Evolutionary conservation across 2,797 vertebrate species (phyloP).

Genomic region (Phrynocephalus guinanensis): DNA sequence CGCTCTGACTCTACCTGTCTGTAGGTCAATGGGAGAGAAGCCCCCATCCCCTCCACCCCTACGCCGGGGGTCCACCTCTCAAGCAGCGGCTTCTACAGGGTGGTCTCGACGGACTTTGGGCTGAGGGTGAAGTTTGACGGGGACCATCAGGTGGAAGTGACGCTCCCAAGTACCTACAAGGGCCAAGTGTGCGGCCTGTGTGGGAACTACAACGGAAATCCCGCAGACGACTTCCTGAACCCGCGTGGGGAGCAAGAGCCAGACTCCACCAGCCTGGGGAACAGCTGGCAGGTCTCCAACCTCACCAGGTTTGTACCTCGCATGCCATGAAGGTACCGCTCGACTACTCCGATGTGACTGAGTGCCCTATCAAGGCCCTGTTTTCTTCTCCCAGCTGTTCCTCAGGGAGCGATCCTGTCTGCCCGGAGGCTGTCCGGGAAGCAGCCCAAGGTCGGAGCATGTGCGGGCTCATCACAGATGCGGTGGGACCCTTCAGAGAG

Average conservation of each 20-base stretch:
- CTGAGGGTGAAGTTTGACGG: conserved; percentile 74
- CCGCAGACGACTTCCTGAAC: conserved; percentile 72
- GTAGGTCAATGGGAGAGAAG: conserved; percentile 53
- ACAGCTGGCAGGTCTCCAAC: conserved; percentile 67
- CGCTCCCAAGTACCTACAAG: background rate
- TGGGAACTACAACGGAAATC: conserved; percentile 49
- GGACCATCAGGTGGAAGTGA: conserved; percentile 67
- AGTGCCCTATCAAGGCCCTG: background rate
- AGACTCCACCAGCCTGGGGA: conserved; percentile 72
- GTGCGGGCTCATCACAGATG: conserved; percentile 68
- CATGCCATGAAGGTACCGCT: too few species aligned
- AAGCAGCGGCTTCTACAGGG: conserved; percentile 58
- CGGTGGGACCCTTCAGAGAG: conserved; percentile 48
- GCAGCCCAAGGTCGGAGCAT: conserved; percentile 57
- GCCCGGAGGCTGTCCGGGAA: conserved; percentile 58
- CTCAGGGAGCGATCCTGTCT: conserved; percentile 48
- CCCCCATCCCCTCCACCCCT: conserved; percentile 54
- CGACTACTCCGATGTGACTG: accelerated
- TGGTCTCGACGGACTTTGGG: conserved; percentile 70
- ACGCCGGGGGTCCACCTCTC: background rate
- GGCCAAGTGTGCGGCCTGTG: conserved; percentile 7
- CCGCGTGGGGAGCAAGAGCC: conserved; percentile 65
- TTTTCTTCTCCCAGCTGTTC: conserved; percentile 57
- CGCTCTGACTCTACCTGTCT: background rate
- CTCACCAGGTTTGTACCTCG: background rate